These are phyloP conservation scores for Dryadula phaetusa DNA, from an alignment of 2,888 invertebrate species.

Conservation along the genomic window DNA sequence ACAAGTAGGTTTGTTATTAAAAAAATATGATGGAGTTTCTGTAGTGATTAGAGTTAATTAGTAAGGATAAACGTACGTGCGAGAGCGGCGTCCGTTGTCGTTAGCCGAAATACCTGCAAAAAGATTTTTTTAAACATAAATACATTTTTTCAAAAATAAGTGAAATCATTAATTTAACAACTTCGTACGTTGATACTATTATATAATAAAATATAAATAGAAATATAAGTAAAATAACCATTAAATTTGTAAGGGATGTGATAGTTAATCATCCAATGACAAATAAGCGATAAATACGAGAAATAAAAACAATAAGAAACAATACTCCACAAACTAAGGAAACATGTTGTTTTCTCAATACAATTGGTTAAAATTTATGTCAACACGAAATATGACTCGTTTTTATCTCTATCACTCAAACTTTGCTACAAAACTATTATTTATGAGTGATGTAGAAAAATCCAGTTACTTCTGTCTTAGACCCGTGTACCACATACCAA, in stretches of 20 bases:
- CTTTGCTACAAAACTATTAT: constrained; percentile 17
- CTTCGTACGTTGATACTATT: too few species aligned
- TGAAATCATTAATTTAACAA: too few species aligned
- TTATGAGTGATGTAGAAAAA: constrained; percentile 31
- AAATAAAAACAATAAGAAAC: too few species aligned
- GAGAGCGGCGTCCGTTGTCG: constrained; percentile 1
- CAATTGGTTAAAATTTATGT: neutral
- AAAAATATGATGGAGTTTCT: too few species aligned
- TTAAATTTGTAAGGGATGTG: too few species aligned
- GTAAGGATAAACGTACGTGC: constrained; percentile 1
- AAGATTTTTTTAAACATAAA: neutral
- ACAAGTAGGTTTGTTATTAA: too few species aligned
- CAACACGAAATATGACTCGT: constrained; percentile 24
- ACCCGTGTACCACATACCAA: constrained; percentile 34
- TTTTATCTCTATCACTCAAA: constrained; percentile 32
- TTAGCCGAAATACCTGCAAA: constrained; percentile 10
- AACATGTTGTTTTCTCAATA: constrained; percentile 12
- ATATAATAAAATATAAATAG: too few species aligned
- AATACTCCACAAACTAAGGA: constrained; percentile 6
- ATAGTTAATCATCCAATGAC: neutral
- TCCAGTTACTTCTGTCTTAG: constrained; percentile 43
- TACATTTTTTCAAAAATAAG: too few species aligned
- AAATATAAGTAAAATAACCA: too few species aligned
- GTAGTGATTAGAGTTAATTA: too few species aligned
- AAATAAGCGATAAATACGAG: constrained; percentile 4